These are phyloP conservation scores for Plagodis pulveraria DNA, from an alignment of 2,888 invertebrate genomes.

Conservation along the genomic window DNA sequence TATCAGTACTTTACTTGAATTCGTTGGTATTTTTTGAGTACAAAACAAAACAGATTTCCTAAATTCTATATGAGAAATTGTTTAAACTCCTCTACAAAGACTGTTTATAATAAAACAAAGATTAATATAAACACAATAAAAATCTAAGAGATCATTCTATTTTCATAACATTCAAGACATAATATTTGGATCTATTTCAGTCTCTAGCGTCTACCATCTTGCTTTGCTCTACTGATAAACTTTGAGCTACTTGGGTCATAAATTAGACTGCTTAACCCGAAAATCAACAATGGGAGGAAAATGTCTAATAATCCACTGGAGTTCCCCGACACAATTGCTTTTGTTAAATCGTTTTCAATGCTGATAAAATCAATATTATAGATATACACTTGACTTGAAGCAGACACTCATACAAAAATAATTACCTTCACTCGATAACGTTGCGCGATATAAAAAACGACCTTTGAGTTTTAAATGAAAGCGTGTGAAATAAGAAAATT, in stretches of 20 bases:
- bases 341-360: slow-evolving; percentile 15
- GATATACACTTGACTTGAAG: slow-evolving; percentile 1
- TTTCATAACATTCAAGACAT: background rate
- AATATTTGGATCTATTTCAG: slow-evolving; percentile 2
- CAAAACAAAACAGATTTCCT: background rate
- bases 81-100: too few relatives aligned
- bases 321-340: slow-evolving; percentile 16
- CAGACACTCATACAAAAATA: too few relatives aligned
- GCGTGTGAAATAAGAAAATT: too few relatives aligned
- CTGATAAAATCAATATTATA: slow-evolving; percentile 22
- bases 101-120: too few relatives aligned
- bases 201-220: slow-evolving; percentile 2
- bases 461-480: too few relatives aligned
- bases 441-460: too few relatives aligned
- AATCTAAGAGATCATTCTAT: background rate
- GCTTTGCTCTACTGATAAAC: slow-evolving; percentile 8
- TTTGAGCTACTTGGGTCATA: slow-evolving; percentile 20
- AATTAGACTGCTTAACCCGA: slow-evolving; percentile 11
- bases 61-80: too few relatives aligned
- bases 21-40: background rate
- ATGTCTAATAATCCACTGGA: background rate
- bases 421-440: background rate
- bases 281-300: slow-evolving; percentile 22
- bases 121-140: too few relatives aligned
- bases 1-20: background rate